A percentile compares a stretch with the other conserved stretches of the same genome.
These are phyloP conservation scores for Cossypha heuglini DNA, from an alignment of 2,797 vertebrate species.

Conservation along the genomic window DNA sequence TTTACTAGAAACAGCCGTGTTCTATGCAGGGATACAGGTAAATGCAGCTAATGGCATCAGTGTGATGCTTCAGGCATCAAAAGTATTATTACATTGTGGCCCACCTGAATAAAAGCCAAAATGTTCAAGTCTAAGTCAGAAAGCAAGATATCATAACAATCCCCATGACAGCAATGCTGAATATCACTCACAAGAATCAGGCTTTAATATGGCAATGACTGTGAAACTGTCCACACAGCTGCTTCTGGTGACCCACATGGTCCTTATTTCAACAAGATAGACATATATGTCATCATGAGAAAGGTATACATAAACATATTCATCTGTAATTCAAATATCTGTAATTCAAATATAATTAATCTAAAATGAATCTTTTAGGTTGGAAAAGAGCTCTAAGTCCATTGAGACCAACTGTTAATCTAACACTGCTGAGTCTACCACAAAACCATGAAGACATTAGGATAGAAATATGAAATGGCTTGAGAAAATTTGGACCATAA, in stretches of 20 bases:
- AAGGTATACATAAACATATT: not conserved
- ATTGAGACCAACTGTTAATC: not conserved
- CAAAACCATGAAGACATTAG: not conserved
- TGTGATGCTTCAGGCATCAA: not conserved
- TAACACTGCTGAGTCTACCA: not conserved
- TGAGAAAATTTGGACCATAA: not conserved
- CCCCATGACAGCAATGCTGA: not conserved
- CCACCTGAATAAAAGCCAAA: not conserved
- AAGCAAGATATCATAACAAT: not conserved
- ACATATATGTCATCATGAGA: not conserved
- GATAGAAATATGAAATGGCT: not conserved
- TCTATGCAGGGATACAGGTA: not conserved
- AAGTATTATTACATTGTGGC: not conserved
- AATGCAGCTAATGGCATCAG: not conserved
- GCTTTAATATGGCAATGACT: not conserved
- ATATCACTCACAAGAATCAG: not conserved
- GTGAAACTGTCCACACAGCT: not conserved
- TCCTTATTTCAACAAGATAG: not conserved
- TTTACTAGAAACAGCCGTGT: not conserved
- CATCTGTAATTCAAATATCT: not conserved
- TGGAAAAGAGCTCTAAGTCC: not conserved
- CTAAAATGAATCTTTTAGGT: not conserved
- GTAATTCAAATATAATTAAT: too few relatives aligned
- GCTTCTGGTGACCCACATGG: not conserved
- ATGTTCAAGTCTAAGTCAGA: not conserved